phyloP scores from a whole-genome alignment of 1,140 invertebrate genomes.

The Aphidius gifuensis region DNA sequence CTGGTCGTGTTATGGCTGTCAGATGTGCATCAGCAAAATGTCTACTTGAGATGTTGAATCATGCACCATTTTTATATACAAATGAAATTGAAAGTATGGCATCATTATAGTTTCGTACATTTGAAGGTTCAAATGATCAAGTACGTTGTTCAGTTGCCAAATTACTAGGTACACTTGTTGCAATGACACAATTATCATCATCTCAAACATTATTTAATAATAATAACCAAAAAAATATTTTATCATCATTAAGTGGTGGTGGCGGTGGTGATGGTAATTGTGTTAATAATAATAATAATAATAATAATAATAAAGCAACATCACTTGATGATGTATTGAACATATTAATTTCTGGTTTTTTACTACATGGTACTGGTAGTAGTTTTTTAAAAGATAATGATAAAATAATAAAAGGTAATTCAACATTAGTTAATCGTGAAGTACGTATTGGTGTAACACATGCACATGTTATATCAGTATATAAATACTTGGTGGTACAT shows the following conservation, averaged over 20 bases:
- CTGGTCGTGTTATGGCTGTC: constrained; percentile 88
- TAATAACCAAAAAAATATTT: constrained; percentile 6
- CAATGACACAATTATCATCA: constrained; percentile 70
- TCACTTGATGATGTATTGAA: constrained; percentile 89
- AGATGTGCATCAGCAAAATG: constrained; percentile 85
- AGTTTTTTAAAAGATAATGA: constrained; percentile 87
- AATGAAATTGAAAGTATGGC: constrained; percentile 86
- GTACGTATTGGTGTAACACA: constrained; percentile 93
- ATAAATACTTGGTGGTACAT: constrained; percentile 86
- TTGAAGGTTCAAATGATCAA: constrained; percentile 94
- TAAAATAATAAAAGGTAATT: constrained; percentile 94
- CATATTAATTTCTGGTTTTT: constrained; percentile 91
- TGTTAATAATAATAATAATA: too few relatives aligned
- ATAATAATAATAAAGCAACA: constrained; percentile 54
- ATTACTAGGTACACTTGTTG: constrained; percentile 81
- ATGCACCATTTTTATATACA: constrained; percentile 84
- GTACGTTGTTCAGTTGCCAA: constrained; percentile 88
- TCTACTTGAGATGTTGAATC: constrained; percentile 81
- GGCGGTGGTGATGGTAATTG: too few relatives aligned
- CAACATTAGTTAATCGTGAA: constrained; percentile 82
- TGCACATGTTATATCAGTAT: constrained; percentile 89
- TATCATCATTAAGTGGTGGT: constrained; percentile 21
- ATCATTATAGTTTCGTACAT: constrained; percentile 83
- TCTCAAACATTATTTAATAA: constrained; percentile 21
- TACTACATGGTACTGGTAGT: constrained; percentile 83